These are phyloP conservation scores for Sminthurides bifidus DNA, from an alignment of 1,140 invertebrate species.

Conservation along the genomic window DNA sequence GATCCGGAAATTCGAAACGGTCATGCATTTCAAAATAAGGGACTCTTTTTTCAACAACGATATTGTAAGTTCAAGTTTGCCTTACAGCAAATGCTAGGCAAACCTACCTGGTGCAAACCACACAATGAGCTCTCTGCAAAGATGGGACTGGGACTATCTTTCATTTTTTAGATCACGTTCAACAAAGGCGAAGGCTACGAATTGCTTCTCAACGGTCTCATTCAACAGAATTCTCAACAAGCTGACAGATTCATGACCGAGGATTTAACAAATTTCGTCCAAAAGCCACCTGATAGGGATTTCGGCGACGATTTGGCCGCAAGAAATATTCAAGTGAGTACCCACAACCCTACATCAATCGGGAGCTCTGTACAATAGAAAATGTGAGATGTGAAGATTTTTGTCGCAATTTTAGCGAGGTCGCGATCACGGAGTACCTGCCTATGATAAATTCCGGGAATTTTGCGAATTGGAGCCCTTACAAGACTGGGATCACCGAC, in stretches of 20 bases:
- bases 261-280: conserved; percentile 23
- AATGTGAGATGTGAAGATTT: too few relatives aligned
- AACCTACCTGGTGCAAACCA: too few relatives aligned
- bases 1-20: not conserved
- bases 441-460: too few relatives aligned
- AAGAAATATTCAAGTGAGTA: conserved; percentile 24
- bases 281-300: conserved; percentile 5
- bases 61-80: not conserved
- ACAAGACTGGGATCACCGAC: too few relatives aligned
- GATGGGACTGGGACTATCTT: too few relatives aligned
- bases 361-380: too few relatives aligned
- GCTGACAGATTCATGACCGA: conserved; percentile 26
- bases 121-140: too few relatives aligned
- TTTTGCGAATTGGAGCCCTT: too few relatives aligned
- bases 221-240: conserved; percentile 17
- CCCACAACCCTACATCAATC: too few relatives aligned
- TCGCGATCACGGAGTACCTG: too few relatives aligned
- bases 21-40: conserved; percentile 28
- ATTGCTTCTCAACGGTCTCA: conserved; percentile 17
- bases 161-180: conserved; percentile 2
- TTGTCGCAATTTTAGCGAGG: too few relatives aligned
- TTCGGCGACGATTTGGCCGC: conserved; percentile 28
- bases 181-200: conserved; percentile 17
- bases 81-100: not conserved
- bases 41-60: conserved; percentile 47